These are phyloP conservation scores for Lucifuga dentata DNA, from an alignment of 2,113 vertebrate genomes.

Conservation along the genomic window DNA sequence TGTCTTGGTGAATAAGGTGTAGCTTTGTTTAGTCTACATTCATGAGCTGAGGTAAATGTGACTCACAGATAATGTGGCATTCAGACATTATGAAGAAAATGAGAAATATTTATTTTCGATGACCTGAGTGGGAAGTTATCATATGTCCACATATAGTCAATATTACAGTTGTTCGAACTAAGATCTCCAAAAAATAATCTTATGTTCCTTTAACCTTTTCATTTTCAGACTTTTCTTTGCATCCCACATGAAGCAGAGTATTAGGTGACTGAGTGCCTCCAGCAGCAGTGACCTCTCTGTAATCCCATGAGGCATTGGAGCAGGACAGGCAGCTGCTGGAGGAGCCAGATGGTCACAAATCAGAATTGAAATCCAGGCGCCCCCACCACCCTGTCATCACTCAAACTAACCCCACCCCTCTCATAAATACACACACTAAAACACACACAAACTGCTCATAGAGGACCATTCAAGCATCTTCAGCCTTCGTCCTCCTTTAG, in stretches of 20 bases:
- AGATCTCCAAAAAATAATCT: too few species aligned
- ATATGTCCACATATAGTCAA: too few species aligned
- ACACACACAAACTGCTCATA: conserved; percentile 13
- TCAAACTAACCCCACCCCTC: conserved; percentile 33
- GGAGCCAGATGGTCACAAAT: conserved; percentile 79
- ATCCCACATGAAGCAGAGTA: conserved; percentile 25
- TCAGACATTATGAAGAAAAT: neutral
- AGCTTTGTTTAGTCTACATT: neutral
- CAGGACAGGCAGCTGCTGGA: conserved; percentile 70
- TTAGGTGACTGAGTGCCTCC: conserved; percentile 66
- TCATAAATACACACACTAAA: neutral
- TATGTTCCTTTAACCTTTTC: conserved; percentile 24
- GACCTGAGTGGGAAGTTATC: too few species aligned
- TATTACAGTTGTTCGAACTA: too few species aligned
- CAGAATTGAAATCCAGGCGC: conserved; percentile 69
- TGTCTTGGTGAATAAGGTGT: conserved; percentile 48
- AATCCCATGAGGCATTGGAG: conserved; percentile 73
- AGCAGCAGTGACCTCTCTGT: conserved; percentile 71
- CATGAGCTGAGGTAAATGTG: too few species aligned
- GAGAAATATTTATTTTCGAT: too few species aligned
- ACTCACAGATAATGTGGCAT: neutral
- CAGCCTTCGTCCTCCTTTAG: neutral
- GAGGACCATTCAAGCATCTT: conserved; percentile 26
- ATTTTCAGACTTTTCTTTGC: neutral
- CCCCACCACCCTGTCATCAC: conserved; percentile 19